Percentiles rank a stretch among this genome's conserved stretches.
Evolutionary conservation across 2,888 invertebrate species (phyloP).

Genomic region (Lasioglossum morio): DNA sequence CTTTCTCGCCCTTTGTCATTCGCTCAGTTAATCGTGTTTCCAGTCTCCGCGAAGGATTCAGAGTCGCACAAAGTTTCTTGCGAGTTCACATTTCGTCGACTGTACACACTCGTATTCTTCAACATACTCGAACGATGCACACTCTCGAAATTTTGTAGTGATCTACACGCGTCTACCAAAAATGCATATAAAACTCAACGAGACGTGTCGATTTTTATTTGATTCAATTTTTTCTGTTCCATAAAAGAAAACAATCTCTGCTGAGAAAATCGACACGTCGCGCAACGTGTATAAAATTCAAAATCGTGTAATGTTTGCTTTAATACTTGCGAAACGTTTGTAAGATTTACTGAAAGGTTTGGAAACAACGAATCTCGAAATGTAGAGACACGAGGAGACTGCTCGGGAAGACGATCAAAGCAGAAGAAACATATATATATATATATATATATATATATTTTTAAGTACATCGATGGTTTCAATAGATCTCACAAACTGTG

Average conservation of each 20-base stretch:
- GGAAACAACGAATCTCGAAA: neutral
- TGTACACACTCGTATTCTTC: neutral
- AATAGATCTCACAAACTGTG: constrained; percentile 43
- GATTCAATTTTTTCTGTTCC: neutral
- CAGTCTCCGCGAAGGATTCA: constrained; percentile 3
- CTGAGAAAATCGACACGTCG: constrained; percentile 14
- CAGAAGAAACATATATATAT: too few relatives aligned
- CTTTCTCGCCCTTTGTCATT: neutral
- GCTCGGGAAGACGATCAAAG: constrained; percentile 25
- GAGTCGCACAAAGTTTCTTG: constrained; percentile 26
- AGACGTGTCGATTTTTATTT: constrained; percentile 33
- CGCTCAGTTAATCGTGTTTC: constrained; percentile 13
- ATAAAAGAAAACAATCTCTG: neutral
- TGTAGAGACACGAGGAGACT: neutral
- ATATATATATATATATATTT: too few relatives aligned
- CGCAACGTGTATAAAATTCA: constrained; percentile 8
- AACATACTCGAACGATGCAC: constrained; percentile 29
- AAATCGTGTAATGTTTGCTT: constrained; percentile 16
- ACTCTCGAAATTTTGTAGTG: neutral
- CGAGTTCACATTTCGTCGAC: constrained; percentile 31
- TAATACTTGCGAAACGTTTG: constrained; percentile 23
- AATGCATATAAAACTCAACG: constrained; percentile 48
- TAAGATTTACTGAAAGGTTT: constrained; percentile 42
- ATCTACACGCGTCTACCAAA: constrained; percentile 32
- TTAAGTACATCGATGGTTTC: constrained; percentile 34